Evolutionary conservation across 2,888 invertebrate genomes (phyloP), one percentile per base, ranked within the genome.

Genomic region (Ceramica pisi): DNA sequence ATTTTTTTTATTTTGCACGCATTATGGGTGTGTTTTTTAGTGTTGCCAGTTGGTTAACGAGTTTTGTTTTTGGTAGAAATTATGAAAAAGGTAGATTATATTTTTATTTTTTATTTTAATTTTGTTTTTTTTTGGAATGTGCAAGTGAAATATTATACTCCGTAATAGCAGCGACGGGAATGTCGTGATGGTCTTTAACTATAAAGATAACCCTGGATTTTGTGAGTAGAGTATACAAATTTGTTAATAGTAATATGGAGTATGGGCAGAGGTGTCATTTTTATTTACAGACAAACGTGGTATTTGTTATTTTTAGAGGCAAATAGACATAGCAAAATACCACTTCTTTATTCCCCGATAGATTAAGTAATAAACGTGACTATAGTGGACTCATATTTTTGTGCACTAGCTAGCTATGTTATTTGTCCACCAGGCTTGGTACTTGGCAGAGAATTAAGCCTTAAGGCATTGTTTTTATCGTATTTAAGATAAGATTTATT

Each of bases 11-110:
- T 75, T 53, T 79, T 75, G 64, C 68, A 78, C 53, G 71, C 51
- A 56, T 62, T 5, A 82, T 84, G 73, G 71, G 65, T 46, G 78
- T 71, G 68, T 63, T 76, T 60, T 64, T 77, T 2, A 72, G 72
- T 78, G 83, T 81, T 75, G 75, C 82, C 59, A 83, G 73, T 60
- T 62, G 79, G 6, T 10, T 80, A 38, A 51, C 21, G 31, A 59
- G 26, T 61, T 69, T 68, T 59, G 21, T 75, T 66, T 81, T 74
- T 56, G 38, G 55, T 41, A 31, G 23, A n/a, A 59, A 48, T 53
- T n/a, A 67, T 21, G 67, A 75, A 51, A 68, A 62, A 78, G 81
- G 76, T 81, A 75, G 23, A 35, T 53, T 44, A n/a, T n/a, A n/a
- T 0, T 0, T 50, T 57, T 57, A 50, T 0, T 35, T 55, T 55